These are phyloP conservation scores for Bufo bufo DNA, from an alignment of 2,113 vertebrate species.

Conservation along the genomic window DNA sequence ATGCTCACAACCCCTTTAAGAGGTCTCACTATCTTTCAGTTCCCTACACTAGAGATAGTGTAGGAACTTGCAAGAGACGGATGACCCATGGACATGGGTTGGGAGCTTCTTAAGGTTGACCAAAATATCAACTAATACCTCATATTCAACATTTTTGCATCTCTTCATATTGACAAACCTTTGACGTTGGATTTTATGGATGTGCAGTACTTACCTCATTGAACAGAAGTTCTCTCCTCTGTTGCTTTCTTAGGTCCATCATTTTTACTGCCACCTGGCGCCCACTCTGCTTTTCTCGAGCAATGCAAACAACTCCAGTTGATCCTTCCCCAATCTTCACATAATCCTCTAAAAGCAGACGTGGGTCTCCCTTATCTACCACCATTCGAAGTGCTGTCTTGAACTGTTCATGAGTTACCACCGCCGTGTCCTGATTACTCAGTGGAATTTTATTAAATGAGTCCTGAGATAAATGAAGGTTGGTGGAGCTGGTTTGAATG, in stretches of 20 bases:
- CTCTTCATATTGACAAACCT: neutral
- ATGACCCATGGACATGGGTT: too few relatives aligned
- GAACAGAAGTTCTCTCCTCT: slow-evolving; percentile 94
- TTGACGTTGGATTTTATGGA: neutral
- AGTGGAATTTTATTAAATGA: slow-evolving; percentile 70
- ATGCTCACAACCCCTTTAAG: too few relatives aligned
- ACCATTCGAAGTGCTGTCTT: slow-evolving; percentile 97
- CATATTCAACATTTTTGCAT: neutral
- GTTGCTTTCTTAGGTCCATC: slow-evolving; percentile 97
- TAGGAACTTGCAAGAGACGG: too few relatives aligned
- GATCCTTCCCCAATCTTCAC: slow-evolving; percentile 97
- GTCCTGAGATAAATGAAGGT: slow-evolving; percentile 83
- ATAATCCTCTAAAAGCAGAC: slow-evolving; percentile 90
- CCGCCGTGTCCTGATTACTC: slow-evolving; percentile 77
- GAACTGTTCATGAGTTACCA: slow-evolving; percentile 96
- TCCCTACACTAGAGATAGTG: too few relatives aligned
- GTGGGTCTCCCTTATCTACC: slow-evolving; percentile 93
- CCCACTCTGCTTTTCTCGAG: slow-evolving; percentile 92
- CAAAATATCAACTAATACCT: too few relatives aligned
- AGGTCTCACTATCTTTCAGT: too few relatives aligned
- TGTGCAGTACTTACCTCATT: slow-evolving; percentile 82
- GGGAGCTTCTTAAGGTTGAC: too few relatives aligned
- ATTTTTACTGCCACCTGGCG: slow-evolving; percentile 96
- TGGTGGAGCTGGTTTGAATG: slow-evolving; percentile 87
- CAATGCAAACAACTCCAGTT: slow-evolving; percentile 94